Evolutionary conservation across 2,113 vertebrate genomes (phyloP), one percentile per base, ranked within the genome.

Genomic region (Rhombomys opimus): DNA sequence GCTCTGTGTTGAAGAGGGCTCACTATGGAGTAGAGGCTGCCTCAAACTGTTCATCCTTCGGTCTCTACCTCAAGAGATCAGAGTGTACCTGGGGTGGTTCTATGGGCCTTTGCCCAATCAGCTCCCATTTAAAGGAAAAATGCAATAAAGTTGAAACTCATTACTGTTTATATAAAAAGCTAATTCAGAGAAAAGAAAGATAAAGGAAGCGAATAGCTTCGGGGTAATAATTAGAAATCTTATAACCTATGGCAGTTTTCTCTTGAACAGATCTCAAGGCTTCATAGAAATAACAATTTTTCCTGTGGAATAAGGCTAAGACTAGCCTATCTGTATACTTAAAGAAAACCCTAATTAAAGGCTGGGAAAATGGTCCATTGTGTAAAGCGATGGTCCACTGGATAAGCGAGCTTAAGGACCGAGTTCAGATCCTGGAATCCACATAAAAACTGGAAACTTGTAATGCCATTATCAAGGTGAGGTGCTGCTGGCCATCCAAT

Each of bases 171-270:
- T 76, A 95, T 92, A 78, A 96, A 96, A 94, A 70, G 65, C 15
- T 95, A 95, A 93, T 93, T 95, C 10, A 86, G 77, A 88, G 85
- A 80, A 94, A 22, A 52, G 68, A 11, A n/a, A 7, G 80, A 85
- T 68, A 95, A 89, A 95, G 46, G 38, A 82, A 93, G 67, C 52
- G 86, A 90, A 76, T 52, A 91, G 67, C 68, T 95, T 90, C 76
- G 85, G 32, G 54, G 57, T 59, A 93, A 87, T 80, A 73, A 41
- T 95, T 93, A 95, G 80, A 95, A 94, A 90, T 81, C 77, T 32
- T 65, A 52, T 87, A 91, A 95, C 11, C 50, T 11, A 22, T 32
- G 41, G 59, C 50, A 93, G 59, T 91, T 95, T 93, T 82, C 89
- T 95, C 89, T n/a, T 80, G 57, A 80, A 88, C n/a, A 92, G 32